These are phyloP conservation scores for Silurus lanzhouensis DNA, from an alignment of 2,797 vertebrate genomes.

Conservation along the genomic window DNA sequence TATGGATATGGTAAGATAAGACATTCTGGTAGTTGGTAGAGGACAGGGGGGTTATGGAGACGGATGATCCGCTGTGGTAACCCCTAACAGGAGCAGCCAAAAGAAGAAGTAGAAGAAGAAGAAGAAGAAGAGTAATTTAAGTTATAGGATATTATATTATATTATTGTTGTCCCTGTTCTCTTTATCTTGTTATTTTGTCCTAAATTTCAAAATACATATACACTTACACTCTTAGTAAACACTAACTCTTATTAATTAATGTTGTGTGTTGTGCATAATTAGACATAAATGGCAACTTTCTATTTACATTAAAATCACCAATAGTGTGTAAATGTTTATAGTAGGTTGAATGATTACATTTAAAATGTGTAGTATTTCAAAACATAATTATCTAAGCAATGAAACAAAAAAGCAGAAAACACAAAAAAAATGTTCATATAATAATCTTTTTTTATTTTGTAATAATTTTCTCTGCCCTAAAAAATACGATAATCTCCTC, in stretches of 20 bases:
- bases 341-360: neutral
- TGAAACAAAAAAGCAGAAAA: conserved; percentile 43
- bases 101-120: too few relatives aligned
- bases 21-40: too few relatives aligned
- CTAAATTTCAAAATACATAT: too few relatives aligned
- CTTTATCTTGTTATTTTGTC: neutral
- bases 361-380: neutral
- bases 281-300: neutral
- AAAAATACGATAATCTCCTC: conserved; percentile 52
- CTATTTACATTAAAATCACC: neutral
- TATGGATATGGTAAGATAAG: too few relatives aligned
- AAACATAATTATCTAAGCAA: neutral
- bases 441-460: conserved; percentile 65
- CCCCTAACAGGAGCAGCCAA: too few relatives aligned
- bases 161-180: neutral
- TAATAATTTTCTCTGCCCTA: conserved; percentile 58
- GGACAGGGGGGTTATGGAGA: too few relatives aligned
- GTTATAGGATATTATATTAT: neutral
- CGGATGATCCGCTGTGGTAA: too few relatives aligned
- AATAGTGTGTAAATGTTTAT: neutral
- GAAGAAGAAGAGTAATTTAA: neutral
- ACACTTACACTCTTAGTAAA: neutral
- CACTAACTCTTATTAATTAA: too few relatives aligned
- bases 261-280: neutral
- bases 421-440: conserved; percentile 48